Evolutionary conservation across 1,140 invertebrate species (phyloP), one percentile per base, ranked within the genome.

Genomic region (Hesperophylax magnus): DNA sequence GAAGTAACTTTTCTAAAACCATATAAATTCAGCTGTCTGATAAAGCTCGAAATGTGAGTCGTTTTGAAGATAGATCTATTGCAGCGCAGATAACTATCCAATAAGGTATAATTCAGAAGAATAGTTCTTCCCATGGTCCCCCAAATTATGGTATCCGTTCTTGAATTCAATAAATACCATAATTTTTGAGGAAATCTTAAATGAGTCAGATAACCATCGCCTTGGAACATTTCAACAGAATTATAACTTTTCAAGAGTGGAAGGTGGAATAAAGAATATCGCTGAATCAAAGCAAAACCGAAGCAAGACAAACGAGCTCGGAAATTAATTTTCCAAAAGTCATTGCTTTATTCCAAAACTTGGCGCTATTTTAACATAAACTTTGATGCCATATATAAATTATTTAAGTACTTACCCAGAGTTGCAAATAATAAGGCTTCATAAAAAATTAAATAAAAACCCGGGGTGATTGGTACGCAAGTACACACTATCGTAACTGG

Each of bases 1-100:
- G 90, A 91, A 9, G 91, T 92, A 18, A 93, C 91, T 87, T 93
- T 93, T 17, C 92, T 89, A 85, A 93, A 93, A 0, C 92, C 92
- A 80, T 93, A 93, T 15, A 93, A 87, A 85, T 93, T 93, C 18
- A 93, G 85, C 78, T 93, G 92, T 31, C 92, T 87, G 17, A 93
- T 91, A 84, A 93, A 93, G 84, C 92, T 92, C 17, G 92, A 91
- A 17, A 93, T 92, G 81, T 92, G 92, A 52, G 86, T 91, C 3
- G 92, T 93, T 84, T 93, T 93, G 84, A 93, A 93, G 81, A 92
- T 88, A 11, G 91, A 91, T 65, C 90, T 87, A 63, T 87, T 87
- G 71, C 88, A 87, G 80, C 88, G 87, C 14, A 93, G 85, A 85
- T 92, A 93, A 77, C 89, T 89, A 53, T 91, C 87, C 60, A 92